Conservation (phyloP, 2,888 invertebrate species). For the Portevinia maculata region DNA sequence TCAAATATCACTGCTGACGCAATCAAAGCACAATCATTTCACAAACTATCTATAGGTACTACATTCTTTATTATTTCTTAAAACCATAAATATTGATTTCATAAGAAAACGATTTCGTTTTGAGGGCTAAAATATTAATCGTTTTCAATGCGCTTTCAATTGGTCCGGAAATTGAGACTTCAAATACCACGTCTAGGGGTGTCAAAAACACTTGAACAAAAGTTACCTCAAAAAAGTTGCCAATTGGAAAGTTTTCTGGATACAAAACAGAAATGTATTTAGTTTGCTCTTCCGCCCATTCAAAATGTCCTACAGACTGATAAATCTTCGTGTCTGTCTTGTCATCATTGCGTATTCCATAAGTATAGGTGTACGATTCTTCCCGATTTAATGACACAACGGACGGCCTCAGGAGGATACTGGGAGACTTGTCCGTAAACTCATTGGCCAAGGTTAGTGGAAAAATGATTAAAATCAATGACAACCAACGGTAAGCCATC, state of each 20-base stretch:
- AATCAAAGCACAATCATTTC: background rate
- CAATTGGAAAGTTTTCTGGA: conserved; percentile 47
- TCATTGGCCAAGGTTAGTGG: background rate
- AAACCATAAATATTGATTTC: conserved; percentile 52
- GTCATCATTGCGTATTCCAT: conserved; percentile 32
- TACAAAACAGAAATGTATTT: conserved; percentile 49
- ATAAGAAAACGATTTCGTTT: conserved; percentile 23
- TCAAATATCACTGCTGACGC: background rate
- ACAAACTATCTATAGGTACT: background rate
- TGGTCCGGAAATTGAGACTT: conserved; percentile 44
- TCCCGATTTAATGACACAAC: background rate
- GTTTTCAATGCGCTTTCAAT: conserved; percentile 45
- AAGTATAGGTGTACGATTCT: conserved; percentile 25
- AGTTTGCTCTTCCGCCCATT: conserved; percentile 34
- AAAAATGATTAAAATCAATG: background rate
- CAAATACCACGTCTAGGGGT: conserved; percentile 24
- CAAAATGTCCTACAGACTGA: conserved; percentile 35
- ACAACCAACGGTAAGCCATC: background rate
- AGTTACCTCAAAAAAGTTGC: conserved; percentile 32
- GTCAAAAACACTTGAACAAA: conserved; percentile 34
- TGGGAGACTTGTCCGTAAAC: background rate
- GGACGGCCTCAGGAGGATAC: conserved; percentile 7
- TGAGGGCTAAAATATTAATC: conserved; percentile 35
- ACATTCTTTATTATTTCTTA: conserved; percentile 4
- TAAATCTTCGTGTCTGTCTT: conserved; percentile 31